These are phyloP conservation scores for Candoia aspera DNA, from an alignment of 2,113 vertebrate genomes.

Conservation along the genomic window DNA sequence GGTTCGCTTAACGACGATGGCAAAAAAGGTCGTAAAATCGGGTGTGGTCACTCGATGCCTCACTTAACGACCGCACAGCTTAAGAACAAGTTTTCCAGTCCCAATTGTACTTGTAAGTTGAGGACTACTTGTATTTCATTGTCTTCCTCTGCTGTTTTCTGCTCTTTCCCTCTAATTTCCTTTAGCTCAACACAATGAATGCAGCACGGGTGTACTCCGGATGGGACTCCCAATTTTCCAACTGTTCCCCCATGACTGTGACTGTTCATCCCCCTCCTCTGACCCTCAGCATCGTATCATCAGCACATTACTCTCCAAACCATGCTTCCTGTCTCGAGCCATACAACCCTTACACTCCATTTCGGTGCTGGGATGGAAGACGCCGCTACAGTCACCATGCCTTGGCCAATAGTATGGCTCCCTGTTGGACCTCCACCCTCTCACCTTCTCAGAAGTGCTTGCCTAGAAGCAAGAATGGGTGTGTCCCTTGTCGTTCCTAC, in stretches of 20 bases:
- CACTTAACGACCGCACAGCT: too few relatives aligned
- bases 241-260: background rate
- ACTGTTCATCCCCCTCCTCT: background rate
- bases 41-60: too few relatives aligned
- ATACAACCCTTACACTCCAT: background rate
- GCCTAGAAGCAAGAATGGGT: background rate
- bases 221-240: background rate
- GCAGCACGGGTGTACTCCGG: too few relatives aligned
- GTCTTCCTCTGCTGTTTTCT: background rate
- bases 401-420: rapidly evolving
- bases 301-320: background rate
- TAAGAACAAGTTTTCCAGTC: too few relatives aligned
- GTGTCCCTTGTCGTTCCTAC: background rate
- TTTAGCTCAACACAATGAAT: background rate
- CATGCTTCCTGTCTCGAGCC: background rate
- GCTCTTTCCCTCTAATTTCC: background rate
- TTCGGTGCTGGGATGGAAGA: background rate
- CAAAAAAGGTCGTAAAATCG: too few relatives aligned
- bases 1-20: too few relatives aligned
- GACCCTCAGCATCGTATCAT: background rate
- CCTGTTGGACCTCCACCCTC: background rate
- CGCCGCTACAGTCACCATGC: too few relatives aligned
- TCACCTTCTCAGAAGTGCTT: background rate
- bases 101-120: too few relatives aligned
- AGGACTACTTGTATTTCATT: background rate